Conservation (phyloP, 1,140 invertebrate species). For the Drosophila melanica region DNA sequence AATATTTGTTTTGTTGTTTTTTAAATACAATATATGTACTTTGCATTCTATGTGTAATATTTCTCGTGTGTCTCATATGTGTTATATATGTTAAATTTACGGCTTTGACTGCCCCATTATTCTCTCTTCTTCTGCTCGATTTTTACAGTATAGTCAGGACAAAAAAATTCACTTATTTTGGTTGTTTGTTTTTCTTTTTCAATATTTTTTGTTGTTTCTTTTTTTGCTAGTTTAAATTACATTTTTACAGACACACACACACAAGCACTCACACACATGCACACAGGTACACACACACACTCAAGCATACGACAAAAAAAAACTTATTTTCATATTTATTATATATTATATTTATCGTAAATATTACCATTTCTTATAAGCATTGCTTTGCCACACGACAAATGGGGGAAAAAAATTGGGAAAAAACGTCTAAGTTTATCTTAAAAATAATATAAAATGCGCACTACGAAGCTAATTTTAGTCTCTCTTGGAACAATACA, state of each 20-base stretch:
- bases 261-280: conserved; percentile 10
- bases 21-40: conserved; percentile 67
- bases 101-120: conserved; percentile 12
- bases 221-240: conserved; percentile 75
- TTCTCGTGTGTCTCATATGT: conserved; percentile 41
- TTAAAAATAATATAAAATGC: conserved; percentile 57
- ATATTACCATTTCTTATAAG: conserved; percentile 60
- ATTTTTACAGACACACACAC: conserved; percentile 61
- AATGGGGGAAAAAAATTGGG: conserved; percentile 17
- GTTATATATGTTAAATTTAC: conserved; percentile 31
- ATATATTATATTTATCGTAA: conserved; percentile 47
- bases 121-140: conserved; percentile 26
- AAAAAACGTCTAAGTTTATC: conserved; percentile 19
- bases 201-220: conserved; percentile 6
- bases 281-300: conserved; percentile 17
- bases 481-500: conserved; percentile 69
- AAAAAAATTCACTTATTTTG: conserved; percentile 65
- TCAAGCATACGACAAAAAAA: conserved; percentile 47
- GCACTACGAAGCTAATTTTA: conserved; percentile 71
- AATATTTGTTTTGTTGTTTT: conserved; percentile 62
- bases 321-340: conserved; percentile 51
- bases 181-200: conserved; percentile 32
- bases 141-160: conserved; percentile 49
- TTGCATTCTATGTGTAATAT: conserved; percentile 70
- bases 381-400: conserved; percentile 63